phyloP scores from a whole-genome alignment of 35 echinoderm and acorn worm species.

The Lytechinus variegatus region DNA sequence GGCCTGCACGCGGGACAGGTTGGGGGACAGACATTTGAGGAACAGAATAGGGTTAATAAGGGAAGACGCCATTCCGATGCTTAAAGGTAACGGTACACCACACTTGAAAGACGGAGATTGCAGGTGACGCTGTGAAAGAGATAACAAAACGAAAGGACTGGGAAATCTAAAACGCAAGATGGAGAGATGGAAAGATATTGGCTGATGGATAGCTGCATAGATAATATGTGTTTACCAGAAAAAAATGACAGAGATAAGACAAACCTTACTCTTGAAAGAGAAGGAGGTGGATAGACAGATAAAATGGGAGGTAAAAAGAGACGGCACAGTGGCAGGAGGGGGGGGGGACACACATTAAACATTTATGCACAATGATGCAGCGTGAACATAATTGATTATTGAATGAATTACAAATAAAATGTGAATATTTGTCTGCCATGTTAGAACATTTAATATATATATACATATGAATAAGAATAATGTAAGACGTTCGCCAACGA shows the following conservation, averaged over 20 bases:
- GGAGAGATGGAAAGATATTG: neutral
- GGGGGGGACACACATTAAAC: too few species aligned
- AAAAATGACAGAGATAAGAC: neutral
- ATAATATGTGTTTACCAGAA: neutral
- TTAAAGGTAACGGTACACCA: neutral
- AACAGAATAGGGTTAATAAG: conserved; percentile 4
- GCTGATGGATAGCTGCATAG: neutral
- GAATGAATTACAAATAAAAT: too few species aligned
- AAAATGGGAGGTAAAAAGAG: neutral
- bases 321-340: neutral
- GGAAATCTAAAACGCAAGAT: neutral
- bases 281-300: neutral
- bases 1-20: neutral
- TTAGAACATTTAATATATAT: too few species aligned
- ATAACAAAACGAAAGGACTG: neutral
- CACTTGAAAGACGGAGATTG: neutral
- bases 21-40: neutral
- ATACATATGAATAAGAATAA: too few species aligned
- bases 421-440: too few species aligned
- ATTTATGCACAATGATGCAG: too few species aligned
- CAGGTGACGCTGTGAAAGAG: neutral
- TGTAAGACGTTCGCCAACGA: too few species aligned
- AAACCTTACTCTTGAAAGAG: neutral
- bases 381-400: too few species aligned
- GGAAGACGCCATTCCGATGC: conserved; percentile 1